Evolutionary conservation across 2,797 vertebrate species (phyloP), one percentile per base, ranked within the genome.

Genomic region (Tapirus indicus): DNA sequence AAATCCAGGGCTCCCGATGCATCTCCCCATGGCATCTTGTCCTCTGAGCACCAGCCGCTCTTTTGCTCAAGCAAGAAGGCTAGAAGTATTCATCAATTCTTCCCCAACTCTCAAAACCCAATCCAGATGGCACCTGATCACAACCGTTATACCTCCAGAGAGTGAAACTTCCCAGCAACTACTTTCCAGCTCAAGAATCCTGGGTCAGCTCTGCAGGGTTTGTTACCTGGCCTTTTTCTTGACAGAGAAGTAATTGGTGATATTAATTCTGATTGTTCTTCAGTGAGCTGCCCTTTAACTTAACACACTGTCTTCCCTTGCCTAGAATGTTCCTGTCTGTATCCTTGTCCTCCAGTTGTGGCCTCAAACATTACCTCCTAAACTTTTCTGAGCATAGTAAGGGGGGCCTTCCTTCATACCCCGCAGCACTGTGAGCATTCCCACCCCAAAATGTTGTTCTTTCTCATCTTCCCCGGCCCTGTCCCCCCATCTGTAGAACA

Each of bases 151-250:
- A 7, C 1, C 13, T 64, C 44, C 13, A 3, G 1, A n/a, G 41
- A 35, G 3, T 2, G 2, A 0, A 0, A 2, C 9, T 16, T n/a
- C n/a, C 38, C 17, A 0, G 2, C 3, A 18, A 25, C 5, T 2
- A 0, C 1, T 20, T 18, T 18, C 35, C 21, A 4, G 11, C 5
- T 6, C 52, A 1, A 29, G 56, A 44, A 4, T 23, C 27, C 1
- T 0, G 2, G 14, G 1, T 6, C n/a, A 18, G 56, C 54, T 16
- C 29, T 21, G 9, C 25, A 11, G 16, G 6, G 2, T 10, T 35
- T 3, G 3, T 6, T 2, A 2, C 16, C 13, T 21, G 8, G 38
- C 13, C 75, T 20, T 20, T 32, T 35, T 14, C 27, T 0, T n/a
- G 47, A 66, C 3, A 9, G 12, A 47, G 2, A 29, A 0, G 10